Conservation (phyloP, 2,113 vertebrate genomes). For the Megaceryle maxima region DNA sequence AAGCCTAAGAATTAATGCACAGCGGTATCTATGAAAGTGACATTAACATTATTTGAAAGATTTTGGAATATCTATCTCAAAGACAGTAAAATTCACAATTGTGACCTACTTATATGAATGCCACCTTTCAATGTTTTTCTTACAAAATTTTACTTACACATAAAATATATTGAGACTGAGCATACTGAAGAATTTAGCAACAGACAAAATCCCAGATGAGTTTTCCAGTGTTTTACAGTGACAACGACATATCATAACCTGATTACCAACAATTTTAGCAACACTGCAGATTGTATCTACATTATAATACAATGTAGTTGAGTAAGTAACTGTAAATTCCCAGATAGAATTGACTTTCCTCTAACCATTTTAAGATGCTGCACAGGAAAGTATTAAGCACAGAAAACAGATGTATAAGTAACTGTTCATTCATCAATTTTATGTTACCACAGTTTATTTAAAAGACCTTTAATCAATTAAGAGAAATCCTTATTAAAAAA, state of each 20-base stretch:
- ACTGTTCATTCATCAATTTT: background rate
- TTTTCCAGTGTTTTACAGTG: background rate
- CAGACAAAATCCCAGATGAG: background rate
- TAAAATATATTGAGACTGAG: background rate
- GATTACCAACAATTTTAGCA: background rate
- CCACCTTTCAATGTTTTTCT: background rate
- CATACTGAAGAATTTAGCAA: background rate
- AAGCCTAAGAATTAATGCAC: background rate
- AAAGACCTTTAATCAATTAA: background rate
- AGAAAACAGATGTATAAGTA: background rate
- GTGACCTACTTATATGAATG: background rate
- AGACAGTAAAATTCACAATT: background rate
- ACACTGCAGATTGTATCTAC: background rate
- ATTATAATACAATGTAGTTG: background rate
- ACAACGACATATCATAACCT: background rate
- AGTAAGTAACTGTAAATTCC: background rate
- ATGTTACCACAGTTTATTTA: background rate
- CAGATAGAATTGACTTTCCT: background rate
- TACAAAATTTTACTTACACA: background rate
- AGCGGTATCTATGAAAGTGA: background rate
- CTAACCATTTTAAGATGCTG: background rate
- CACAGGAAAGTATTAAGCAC: background rate
- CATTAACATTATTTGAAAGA: background rate
- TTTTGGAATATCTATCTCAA: background rate
- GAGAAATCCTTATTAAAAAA: background rate